Evolutionary conservation across 2,113 vertebrate species (phyloP), one percentile per base, ranked within the genome.

Genomic region (Procavia capensis): DNA sequence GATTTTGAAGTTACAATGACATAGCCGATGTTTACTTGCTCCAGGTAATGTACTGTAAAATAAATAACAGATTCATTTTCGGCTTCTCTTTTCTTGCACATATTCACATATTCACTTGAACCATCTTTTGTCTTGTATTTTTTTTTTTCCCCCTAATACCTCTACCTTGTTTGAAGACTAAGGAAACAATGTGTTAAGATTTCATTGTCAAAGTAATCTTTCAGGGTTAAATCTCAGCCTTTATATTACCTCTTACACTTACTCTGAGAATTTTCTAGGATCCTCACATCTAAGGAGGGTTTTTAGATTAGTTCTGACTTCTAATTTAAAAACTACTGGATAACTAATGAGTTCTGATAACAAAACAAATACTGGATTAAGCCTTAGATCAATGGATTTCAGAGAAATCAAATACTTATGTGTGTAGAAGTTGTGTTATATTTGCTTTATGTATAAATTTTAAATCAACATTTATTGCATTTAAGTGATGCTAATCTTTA

Each of bases 401-500:
- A 63, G 91, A 94, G 43, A 95, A 94, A 96, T 79, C 84, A 94
- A 96, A 94, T 88, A 78, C 7, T 89, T 97, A 80, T 89, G 83
- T 94, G 63, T 93, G 45, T 59, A 91, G 59, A 85, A 6, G 29
- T 90, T 91, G 5, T 57, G 34, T 89, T 76, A 85, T 97, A 96
- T 89, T 95, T 95, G 81, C 50, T 94, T 97, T 96, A 92, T 45
- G 89, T 93, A 95, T 85, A 96, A 93, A 95, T 91, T 97, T 93
- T 91, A 86, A 89, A 92, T 95, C 85, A 91, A 93, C 95, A 94
- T 91, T 96, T 95, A 92, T 86, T 92, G 61, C 31, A 93, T 78
- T 90, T 87, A 79, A 76, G 25, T 84, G 93, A 45, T 80, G 41
- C 13, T 87, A 89, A 92, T 86, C 24, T 96, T 84, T 96, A 89